A percentile compares a stretch with the other conserved stretches of the same genome.
phyloP scores from a whole-genome alignment of 2,888 invertebrate genomes.

The Neria commutata region DNA sequence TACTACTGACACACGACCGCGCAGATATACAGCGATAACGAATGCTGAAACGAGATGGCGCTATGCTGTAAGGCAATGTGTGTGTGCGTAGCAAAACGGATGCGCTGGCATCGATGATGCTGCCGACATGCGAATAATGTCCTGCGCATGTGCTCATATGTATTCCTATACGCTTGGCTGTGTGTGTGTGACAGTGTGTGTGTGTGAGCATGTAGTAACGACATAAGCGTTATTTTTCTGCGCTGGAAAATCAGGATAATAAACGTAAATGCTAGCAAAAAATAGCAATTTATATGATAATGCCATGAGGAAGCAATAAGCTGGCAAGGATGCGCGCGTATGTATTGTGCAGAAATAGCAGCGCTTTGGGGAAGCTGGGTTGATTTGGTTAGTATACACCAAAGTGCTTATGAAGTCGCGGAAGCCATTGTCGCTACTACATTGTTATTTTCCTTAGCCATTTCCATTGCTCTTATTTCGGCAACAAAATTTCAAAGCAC shows the following conservation, averaged over 20 bases:
- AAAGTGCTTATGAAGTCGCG: neutral
- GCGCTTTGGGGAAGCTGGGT: too few species aligned
- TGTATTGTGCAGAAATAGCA: too few species aligned
- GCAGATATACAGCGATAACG: slow-evolving; percentile 37
- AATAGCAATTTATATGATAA: slow-evolving; percentile 53
- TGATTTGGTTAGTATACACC: neutral
- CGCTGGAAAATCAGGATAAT: slow-evolving; percentile 53
- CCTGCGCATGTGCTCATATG: slow-evolving; percentile 18
- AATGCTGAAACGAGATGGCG: slow-evolving; percentile 49
- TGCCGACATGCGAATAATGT: slow-evolving; percentile 18
- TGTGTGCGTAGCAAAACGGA: slow-evolving; percentile 30
- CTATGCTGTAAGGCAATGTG: slow-evolving; percentile 29
- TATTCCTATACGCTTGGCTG: slow-evolving; percentile 7
- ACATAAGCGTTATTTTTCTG: slow-evolving; percentile 54
- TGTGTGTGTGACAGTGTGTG: slow-evolving; percentile 1
- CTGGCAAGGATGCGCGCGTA: slow-evolving; percentile 10
- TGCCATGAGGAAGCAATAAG: slow-evolving; percentile 24
- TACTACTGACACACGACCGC: slow-evolving; percentile 11
- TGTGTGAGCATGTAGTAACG: slow-evolving; percentile 22
- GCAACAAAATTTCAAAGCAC: too few species aligned
- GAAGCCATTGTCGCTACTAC: neutral
- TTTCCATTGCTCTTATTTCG: too few species aligned
- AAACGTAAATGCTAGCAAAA: slow-evolving; percentile 48
- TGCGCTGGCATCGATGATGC: slow-evolving; percentile 31
- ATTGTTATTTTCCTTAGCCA: neutral